Evolutionary conservation across 2,888 invertebrate genomes (phyloP).

Genomic region (Laothoe populi): DNA sequence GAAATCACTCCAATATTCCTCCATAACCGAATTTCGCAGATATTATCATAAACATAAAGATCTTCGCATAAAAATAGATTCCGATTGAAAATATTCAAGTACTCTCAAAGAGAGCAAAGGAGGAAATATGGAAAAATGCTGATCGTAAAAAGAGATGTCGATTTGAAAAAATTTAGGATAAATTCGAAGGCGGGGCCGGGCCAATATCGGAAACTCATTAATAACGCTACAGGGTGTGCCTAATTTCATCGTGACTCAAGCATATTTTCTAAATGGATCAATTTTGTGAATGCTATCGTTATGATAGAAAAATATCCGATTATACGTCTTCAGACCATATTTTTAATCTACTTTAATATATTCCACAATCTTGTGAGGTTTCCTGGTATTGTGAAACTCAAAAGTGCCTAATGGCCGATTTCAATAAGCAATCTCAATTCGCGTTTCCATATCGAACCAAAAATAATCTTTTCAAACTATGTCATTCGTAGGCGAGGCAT

Average conservation of each 20-base stretch:
- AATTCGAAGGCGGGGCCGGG: conserved; percentile 57
- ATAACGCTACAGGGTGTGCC: conserved; percentile 75
- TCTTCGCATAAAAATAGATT: conserved; percentile 28
- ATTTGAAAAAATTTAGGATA: conserved; percentile 58
- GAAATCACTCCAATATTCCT: not conserved
- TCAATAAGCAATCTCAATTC: no score
- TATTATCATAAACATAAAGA: conserved; percentile 20
- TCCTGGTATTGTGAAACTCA: not conserved
- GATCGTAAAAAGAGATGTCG: conserved; percentile 49
- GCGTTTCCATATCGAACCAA: not conserved
- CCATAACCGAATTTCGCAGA: conserved; percentile 2
- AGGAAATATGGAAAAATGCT: conserved; percentile 29
- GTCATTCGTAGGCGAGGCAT: no score
- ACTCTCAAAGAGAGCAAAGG: conserved; percentile 34
- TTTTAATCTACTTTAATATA: conserved; percentile 13
- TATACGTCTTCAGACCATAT: conserved; percentile 1
- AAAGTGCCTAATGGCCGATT: no score
- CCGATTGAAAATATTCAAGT: conserved; percentile 33
- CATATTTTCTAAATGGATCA: conserved; percentile 65
- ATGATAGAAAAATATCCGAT: conserved; percentile 26
- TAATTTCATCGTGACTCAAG: conserved; percentile 73
- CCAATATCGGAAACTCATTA: conserved; percentile 81
- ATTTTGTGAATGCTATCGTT: conserved; percentile 53
- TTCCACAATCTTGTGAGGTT: not conserved
- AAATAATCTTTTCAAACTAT: no score